Percentiles rank a stretch among this genome's conserved stretches.
Conservation (phyloP, 2,888 invertebrate genomes). For the Euclidia mi region DNA sequence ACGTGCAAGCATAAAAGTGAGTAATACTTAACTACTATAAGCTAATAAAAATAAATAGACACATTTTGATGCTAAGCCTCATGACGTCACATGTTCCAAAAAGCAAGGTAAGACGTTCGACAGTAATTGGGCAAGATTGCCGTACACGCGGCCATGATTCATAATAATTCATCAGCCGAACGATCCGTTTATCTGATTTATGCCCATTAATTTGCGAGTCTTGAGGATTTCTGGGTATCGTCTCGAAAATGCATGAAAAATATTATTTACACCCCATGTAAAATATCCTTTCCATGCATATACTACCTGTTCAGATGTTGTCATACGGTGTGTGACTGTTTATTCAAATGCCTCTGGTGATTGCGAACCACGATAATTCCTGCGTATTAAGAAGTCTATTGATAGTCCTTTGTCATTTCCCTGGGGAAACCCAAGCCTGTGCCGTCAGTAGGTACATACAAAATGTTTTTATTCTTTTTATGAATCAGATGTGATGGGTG, state of each 20-base stretch:
- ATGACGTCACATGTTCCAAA: slow-evolving; percentile 72
- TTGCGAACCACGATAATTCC: slow-evolving; percentile 15
- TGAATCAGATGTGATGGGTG: too few species aligned
- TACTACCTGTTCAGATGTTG: slow-evolving; percentile 4
- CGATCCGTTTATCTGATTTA: slow-evolving; percentile 67
- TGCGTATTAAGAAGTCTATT: slow-evolving; percentile 17
- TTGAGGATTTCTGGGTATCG: slow-evolving; percentile 39
- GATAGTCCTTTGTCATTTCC: background rate
- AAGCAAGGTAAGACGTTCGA: slow-evolving; percentile 68
- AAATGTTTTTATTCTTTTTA: too few species aligned
- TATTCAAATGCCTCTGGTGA: slow-evolving; percentile 8
- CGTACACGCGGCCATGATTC: slow-evolving; percentile 73
- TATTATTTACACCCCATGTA: slow-evolving; percentile 16
- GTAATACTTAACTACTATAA: too few species aligned
- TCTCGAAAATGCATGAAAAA: slow-evolving; percentile 26
- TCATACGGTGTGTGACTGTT: background rate
- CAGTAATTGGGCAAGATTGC: slow-evolving; percentile 81
- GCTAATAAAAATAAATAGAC: background rate
- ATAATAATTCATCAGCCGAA: slow-evolving; percentile 68
- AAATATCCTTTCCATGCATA: slow-evolving; percentile 14
- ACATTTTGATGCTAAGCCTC: slow-evolving; percentile 20
- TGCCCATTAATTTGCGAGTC: slow-evolving; percentile 60
- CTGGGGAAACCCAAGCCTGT: background rate
- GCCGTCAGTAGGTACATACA: too few species aligned
- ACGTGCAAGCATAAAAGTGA: too few species aligned